phyloP scores from a whole-genome alignment of 2,113 vertebrate genomes.

The Pachyramphus minor region DNA sequence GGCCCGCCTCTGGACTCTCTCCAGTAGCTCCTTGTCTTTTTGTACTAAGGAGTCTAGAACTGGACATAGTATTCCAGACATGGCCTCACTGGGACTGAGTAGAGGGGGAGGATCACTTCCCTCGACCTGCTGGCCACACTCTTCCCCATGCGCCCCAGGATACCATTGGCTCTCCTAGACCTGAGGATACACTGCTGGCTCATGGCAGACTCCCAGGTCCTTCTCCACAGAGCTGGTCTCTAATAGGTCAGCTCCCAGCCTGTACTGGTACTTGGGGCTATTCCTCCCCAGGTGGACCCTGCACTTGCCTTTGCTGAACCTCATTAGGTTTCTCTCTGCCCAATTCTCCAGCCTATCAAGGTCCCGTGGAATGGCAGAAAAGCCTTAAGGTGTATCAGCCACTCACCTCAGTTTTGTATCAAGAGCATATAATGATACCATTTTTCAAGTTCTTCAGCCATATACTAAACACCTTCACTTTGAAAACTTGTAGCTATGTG shows the following conservation, averaged over 20 bases:
- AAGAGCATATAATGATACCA: not conserved
- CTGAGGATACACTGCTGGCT: not conserved
- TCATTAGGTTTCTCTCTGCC: fast-evolving
- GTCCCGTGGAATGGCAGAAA: not conserved
- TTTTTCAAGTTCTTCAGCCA: not conserved
- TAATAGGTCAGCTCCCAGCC: not conserved
- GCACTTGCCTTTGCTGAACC: not conserved
- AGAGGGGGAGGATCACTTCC: not conserved
- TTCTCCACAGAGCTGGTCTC: not conserved
- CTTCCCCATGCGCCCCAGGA: not conserved
- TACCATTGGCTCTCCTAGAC: not conserved
- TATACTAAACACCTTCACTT: not conserved
- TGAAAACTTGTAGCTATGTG: not conserved
- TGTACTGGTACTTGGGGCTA: not conserved
- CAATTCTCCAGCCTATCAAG: not conserved
- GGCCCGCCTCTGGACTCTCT: not conserved
- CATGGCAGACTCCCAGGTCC: not conserved
- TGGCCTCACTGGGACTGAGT: not conserved
- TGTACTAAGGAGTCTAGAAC: not conserved
- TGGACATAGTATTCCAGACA: not conserved
- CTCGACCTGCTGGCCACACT: not conserved
- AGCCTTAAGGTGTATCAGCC: not conserved
- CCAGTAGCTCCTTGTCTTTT: not conserved
- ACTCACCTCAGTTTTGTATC: not conserved
- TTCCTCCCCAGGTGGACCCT: not conserved